Evolutionary conservation across 2,797 vertebrate species (phyloP).

Genomic region (Oreonectes daqikongensis): DNA sequence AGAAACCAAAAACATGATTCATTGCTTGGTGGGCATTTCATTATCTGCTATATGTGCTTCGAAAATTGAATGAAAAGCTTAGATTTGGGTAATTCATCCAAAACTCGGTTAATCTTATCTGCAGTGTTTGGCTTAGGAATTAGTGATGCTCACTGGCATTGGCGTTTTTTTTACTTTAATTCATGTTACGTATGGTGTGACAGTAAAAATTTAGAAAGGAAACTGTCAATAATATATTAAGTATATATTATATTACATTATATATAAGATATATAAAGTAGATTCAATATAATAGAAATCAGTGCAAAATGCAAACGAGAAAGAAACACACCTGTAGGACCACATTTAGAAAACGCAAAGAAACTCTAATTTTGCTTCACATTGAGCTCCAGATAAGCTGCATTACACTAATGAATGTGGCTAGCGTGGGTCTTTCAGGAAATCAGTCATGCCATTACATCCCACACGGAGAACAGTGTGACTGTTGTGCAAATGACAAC

Average conservation of each 20-base stretch:
- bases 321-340: neutral
- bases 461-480: slow-evolving; percentile 34
- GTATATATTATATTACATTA: no score
- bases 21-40: neutral
- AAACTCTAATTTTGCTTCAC: slow-evolving; percentile 9
- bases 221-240: no score
- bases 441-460: slow-evolving; percentile 23
- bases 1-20: slow-evolving; percentile 18
- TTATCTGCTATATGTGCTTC: slow-evolving; percentile 1
- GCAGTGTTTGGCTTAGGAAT: no score
- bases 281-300: neutral
- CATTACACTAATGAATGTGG: slow-evolving; percentile 11
- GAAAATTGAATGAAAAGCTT: no score
- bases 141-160: no score
- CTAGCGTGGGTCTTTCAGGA: neutral
- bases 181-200: no score
- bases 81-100: no score
- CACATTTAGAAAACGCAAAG: neutral
- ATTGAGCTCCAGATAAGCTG: neutral
- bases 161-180: no score
- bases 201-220: no score
- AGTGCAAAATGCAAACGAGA: neutral
- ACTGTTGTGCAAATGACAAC: slow-evolving; percentile 20
- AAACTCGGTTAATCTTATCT: no score
- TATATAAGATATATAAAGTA: no score